phyloP scores from a whole-genome alignment of 2,888 invertebrate genomes.

The Himalopsyche anomala region DNA sequence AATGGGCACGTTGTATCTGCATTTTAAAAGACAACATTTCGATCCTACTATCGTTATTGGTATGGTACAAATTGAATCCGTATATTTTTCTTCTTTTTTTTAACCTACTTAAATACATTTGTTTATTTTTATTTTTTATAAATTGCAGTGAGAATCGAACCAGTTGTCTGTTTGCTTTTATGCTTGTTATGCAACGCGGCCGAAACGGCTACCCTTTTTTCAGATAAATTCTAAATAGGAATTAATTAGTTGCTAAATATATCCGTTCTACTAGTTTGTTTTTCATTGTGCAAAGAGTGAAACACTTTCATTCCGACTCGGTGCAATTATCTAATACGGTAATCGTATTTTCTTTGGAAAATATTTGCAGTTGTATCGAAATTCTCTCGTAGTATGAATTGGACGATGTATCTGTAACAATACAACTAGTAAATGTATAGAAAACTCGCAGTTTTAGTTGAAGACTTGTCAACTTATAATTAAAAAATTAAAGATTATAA shows the following conservation, averaged over 20 bases:
- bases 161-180: background rate
- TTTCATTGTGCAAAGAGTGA: background rate
- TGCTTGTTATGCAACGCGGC: background rate
- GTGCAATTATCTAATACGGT: background rate
- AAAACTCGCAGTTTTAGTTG: too few relatives aligned
- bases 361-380: background rate
- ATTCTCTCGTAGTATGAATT: background rate
- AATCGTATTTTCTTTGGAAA: background rate
- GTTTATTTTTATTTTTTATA: background rate
- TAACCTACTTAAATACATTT: background rate
- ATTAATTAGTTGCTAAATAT: slow-evolving; percentile 30
- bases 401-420: too few relatives aligned
- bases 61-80: too few relatives aligned
- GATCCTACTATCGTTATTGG: too few relatives aligned
- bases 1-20: too few relatives aligned
- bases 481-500: too few relatives aligned
- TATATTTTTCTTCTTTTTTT: background rate
- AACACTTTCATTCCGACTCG: slow-evolving; percentile 2
- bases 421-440: too few relatives aligned
- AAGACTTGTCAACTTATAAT: too few relatives aligned
- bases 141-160: slow-evolving; percentile 21
- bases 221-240: background rate
- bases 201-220: background rate
- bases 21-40: too few relatives aligned
- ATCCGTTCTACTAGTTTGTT: slow-evolving; percentile 14